Evolutionary conservation across 2,888 invertebrate species (phyloP), one percentile per base, ranked within the genome.

Genomic region (Drosophila mayaguana): DNA sequence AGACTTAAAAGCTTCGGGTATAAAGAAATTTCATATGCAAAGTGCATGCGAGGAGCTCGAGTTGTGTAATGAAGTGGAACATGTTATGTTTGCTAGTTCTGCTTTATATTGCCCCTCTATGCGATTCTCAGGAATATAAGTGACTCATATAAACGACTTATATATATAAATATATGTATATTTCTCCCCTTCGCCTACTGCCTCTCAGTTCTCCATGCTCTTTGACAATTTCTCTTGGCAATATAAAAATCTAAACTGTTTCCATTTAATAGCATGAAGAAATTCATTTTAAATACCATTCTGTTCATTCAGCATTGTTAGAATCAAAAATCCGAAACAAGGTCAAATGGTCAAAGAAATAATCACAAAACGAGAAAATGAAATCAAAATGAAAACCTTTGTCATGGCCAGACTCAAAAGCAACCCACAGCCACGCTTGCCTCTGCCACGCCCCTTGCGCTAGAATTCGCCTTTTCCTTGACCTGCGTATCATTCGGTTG

Each of bases 301-400:
- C 43, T 14, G 20, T 34, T 6, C 48, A 61, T 54, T 72, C 48
- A 38, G 51, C 60, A 25, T 75, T 75, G 62, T 60, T 16, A 48
- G 56, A 65, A 54, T 60, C 51, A 25, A 56, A 56, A 65, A 54
- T 56, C 40, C 46, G n/a, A 18, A 42, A 32, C 57, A 80, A 80
- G 77, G 77, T 78, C 81, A 78, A 80, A 72, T 59, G 81, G 78
- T 62, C 78, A 53, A 50, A 65, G 57, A 75, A 62, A 50, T 43
- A 46, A 51, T 34, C 51, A 40, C 48, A 66, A 63, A 66, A 66
- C 16, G 16, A 53, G 36, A 70, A 68, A 62, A 61, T 68, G 65
- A 64, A 34, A 36, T 36, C 25, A 25, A 43, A 64, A 20, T 20
- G 38, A 76, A 77, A 78, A 61, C 78, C 77, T 80, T 78, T 80